Conservation (phyloP, 2,888 invertebrate genomes). For the Sturmia bella region DNA sequence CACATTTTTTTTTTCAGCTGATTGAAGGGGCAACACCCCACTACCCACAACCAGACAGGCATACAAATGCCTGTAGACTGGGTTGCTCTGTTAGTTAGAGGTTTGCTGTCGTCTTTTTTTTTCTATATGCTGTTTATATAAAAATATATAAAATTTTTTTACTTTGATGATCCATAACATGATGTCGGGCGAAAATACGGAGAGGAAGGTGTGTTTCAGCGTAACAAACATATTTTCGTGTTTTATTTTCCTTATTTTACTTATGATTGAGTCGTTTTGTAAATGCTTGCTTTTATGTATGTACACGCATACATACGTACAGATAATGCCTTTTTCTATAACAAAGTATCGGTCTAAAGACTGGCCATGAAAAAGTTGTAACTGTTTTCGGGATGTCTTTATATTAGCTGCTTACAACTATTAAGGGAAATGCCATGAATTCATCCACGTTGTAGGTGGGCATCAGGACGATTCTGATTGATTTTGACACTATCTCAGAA, state of each 20-base stretch:
- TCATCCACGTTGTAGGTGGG: too few relatives aligned
- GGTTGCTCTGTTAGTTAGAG: conserved; percentile 43
- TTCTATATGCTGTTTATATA: not conserved
- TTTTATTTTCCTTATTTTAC: conserved; percentile 21
- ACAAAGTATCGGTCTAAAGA: conserved; percentile 36
- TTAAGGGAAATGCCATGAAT: too few relatives aligned
- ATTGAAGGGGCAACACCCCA: conserved; percentile 57
- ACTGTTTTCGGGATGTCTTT: not conserved
- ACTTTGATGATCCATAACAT: conserved; percentile 54
- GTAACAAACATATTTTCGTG: conserved; percentile 35
- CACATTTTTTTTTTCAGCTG: conserved; percentile 37
- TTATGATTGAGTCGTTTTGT: conserved; percentile 36
- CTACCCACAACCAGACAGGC: conserved; percentile 52
- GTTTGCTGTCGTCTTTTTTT: conserved; percentile 41
- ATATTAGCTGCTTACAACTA: too few relatives aligned
- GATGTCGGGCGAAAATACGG: conserved; percentile 24
- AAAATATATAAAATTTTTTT: conserved; percentile 10
- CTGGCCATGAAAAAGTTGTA: conserved; percentile 5
- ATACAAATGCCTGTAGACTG: conserved; percentile 19
- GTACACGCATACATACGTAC: too few relatives aligned
- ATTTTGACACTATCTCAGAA: too few relatives aligned
- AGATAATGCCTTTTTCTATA: conserved; percentile 43
- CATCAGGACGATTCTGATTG: too few relatives aligned
- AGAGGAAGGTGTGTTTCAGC: conserved; percentile 34
- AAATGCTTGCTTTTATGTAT: not conserved